These are phyloP conservation scores for Zootoca vivipara DNA, from an alignment of 2,113 vertebrate species.

Conservation along the genomic window DNA sequence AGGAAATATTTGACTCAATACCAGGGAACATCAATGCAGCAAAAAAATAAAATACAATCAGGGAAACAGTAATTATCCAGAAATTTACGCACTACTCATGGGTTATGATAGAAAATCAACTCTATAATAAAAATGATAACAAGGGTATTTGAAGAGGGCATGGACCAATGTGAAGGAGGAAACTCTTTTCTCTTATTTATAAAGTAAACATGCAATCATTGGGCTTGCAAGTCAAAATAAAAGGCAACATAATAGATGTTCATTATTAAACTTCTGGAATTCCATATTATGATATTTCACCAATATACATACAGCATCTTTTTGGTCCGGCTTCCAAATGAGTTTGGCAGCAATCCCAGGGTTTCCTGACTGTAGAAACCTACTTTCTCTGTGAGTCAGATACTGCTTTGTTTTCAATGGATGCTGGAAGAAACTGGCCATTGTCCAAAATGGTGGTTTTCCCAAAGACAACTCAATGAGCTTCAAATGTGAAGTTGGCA, in stretches of 20 bases:
- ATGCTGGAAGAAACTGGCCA: background rate
- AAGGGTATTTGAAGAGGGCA: background rate
- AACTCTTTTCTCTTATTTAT: background rate
- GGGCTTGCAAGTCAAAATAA: background rate
- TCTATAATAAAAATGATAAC: too few relatives aligned
- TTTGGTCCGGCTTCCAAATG: background rate
- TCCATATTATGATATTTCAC: background rate
- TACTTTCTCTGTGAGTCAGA: background rate
- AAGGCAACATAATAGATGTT: background rate
- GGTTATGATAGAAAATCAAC: background rate
- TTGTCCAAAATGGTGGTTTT: background rate
- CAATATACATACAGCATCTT: background rate
- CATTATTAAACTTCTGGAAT: background rate
- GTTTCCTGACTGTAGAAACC: background rate
- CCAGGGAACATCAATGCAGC: background rate
- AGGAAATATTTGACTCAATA: background rate
- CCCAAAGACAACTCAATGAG: background rate
- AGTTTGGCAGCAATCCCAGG: background rate
- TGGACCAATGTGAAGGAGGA: background rate
- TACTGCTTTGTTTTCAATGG: background rate
- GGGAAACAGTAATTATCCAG: background rate
- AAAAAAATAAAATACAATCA: background rate
- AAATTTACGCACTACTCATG: background rate
- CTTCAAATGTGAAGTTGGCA: background rate
- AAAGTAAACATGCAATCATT: background rate